A percentile compares a stretch with the other conserved stretches of the same genome.
These are phyloP conservation scores for Whitmania pigra DNA, from an alignment of 1,140 invertebrate genomes.

Conservation along the genomic window DNA sequence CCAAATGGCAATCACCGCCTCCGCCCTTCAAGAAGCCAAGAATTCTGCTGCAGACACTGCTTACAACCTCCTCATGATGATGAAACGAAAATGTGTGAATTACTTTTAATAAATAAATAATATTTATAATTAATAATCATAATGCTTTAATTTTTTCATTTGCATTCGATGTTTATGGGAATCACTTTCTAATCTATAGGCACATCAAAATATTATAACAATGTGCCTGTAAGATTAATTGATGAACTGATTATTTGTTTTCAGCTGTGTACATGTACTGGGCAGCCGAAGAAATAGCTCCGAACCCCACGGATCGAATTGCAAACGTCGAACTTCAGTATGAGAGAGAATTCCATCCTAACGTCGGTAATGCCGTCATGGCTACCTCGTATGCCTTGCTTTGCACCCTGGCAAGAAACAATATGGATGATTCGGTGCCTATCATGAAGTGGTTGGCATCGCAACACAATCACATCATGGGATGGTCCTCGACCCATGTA, in stretches of 20 bases:
- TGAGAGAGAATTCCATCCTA: conserved; percentile 61
- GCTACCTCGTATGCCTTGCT: conserved; percentile 82
- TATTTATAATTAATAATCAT: no score
- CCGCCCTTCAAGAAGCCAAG: conserved; percentile 66
- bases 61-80: conserved; percentile 16
- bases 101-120: background rate
- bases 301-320: conserved; percentile 30
- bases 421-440: conserved; percentile 29
- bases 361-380: conserved; percentile 80
- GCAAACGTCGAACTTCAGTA: conserved; percentile 66
- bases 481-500: conserved; percentile 21
- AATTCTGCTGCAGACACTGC: conserved; percentile 66
- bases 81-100: conserved; percentile 10
- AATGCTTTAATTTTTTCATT: no score
- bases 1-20: conserved; percentile 72
- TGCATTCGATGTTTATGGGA: no score
- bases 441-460: conserved; percentile 86
- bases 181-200: no score
- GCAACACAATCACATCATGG: conserved; percentile 50
- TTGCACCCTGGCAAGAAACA: conserved; percentile 50
- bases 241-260: background rate
- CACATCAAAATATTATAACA: no score
- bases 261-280: conserved; percentile 35
- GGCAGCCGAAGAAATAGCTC: conserved; percentile 32
- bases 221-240: no score